These are phyloP conservation scores for Trachythela sp. DNA, from an alignment of 64 coral and sea anemone genomes.

Conservation along the genomic window DNA sequence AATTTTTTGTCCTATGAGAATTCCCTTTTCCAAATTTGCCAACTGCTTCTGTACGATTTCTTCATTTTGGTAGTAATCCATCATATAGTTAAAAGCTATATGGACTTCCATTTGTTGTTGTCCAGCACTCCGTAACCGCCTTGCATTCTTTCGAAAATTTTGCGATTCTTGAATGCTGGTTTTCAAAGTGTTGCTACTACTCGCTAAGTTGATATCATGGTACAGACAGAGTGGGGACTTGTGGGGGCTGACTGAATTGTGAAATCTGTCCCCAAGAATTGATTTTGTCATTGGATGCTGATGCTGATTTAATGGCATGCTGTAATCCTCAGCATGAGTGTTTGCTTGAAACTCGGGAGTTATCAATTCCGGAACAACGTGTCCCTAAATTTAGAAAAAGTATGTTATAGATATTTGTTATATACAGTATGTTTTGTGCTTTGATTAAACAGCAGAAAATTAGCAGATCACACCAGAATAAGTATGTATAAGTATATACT, in stretches of 20 bases:
- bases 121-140: background rate
- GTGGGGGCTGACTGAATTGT: background rate
- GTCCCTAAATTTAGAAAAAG: background rate
- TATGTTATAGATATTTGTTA: background rate
- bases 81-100: background rate
- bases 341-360: background rate
- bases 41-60: background rate
- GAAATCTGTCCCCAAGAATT: background rate
- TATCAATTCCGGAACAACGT: background rate
- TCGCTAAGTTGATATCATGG: background rate
- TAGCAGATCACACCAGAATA: too few relatives aligned
- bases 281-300: background rate
- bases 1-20: background rate
- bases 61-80: background rate
- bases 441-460: too few relatives aligned
- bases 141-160: background rate
- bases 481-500: too few relatives aligned
- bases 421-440: too few relatives aligned
- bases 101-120: conserved; percentile 9
- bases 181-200: background rate
- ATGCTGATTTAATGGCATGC: background rate
- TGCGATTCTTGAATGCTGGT: background rate
- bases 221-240: background rate
- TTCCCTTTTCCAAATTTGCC: background rate
- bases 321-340: background rate